These are phyloP conservation scores for Oscheius sp. DNA, from an alignment of 2,888 invertebrate genomes.

Conservation along the genomic window DNA sequence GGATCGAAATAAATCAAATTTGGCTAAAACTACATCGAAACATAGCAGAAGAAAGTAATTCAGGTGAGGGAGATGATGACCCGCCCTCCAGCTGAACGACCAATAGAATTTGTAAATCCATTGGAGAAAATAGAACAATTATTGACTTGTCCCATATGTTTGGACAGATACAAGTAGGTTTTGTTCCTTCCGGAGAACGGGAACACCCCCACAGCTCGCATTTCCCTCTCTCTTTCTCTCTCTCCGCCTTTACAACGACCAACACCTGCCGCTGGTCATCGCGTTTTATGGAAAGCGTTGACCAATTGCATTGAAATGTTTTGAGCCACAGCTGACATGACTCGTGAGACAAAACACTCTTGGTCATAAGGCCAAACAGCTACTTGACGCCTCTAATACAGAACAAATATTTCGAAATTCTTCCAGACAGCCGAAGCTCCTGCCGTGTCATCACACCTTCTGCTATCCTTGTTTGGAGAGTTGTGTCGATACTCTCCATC, in stretches of 20 bases:
- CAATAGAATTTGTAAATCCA: slow-evolving; percentile 65
- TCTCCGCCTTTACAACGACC: slow-evolving; percentile 13
- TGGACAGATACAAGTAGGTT: slow-evolving; percentile 82
- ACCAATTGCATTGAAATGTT: not conserved
- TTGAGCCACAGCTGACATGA: not conserved
- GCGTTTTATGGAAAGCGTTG: slow-evolving; percentile 6
- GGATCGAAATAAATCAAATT: too few relatives aligned
- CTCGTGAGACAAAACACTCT: slow-evolving; percentile 21
- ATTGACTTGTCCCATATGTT: slow-evolving; percentile 95
- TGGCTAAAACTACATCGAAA: not conserved
- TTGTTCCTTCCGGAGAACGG: not conserved
- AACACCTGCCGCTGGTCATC: slow-evolving; percentile 23
- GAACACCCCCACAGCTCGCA: slow-evolving; percentile 6
- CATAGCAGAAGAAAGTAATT: not conserved
- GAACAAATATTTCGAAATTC: not conserved
- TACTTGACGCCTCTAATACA: not conserved
- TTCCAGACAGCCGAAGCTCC: slow-evolving; percentile 81
- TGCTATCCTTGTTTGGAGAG: slow-evolving; percentile 97
- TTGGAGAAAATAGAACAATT: slow-evolving; percentile 81
- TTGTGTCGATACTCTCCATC: slow-evolving; percentile 71
- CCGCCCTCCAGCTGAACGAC: slow-evolving; percentile 52
- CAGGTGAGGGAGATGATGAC: slow-evolving; percentile 57
- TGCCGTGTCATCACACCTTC: slow-evolving; percentile 91
- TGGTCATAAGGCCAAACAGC: slow-evolving; percentile 1
- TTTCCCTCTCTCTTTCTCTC: not conserved